These are phyloP conservation scores for Archaeoteleia sp. DNA, from an alignment of 2,888 invertebrate genomes.

Conservation along the genomic window DNA sequence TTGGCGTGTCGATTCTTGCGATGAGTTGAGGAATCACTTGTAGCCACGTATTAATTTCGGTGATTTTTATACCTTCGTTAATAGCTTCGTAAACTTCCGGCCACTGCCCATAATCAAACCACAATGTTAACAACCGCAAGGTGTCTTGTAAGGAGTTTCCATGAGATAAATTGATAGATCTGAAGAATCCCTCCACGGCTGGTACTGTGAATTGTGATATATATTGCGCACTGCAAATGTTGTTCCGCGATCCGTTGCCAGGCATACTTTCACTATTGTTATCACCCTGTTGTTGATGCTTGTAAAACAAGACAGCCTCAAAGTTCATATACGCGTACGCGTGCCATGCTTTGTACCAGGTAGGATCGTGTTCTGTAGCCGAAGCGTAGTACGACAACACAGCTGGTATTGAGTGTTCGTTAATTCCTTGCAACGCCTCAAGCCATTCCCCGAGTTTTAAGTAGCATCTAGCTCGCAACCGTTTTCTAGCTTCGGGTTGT, in stretches of 20 bases:
- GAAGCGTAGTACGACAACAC: constrained; percentile 86
- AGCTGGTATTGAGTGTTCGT: constrained; percentile 84
- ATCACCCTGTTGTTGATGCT: constrained; percentile 74
- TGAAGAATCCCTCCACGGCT: constrained; percentile 96
- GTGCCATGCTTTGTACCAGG: constrained; percentile 99
- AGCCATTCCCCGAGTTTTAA: constrained; percentile 97
- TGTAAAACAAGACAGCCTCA: constrained; percentile 88
- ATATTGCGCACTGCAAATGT: constrained; percentile 76
- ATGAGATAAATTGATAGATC: constrained; percentile 93
- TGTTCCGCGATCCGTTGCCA: constrained; percentile 55
- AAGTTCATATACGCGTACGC: constrained; percentile 99
- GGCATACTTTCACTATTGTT: constrained; percentile 42
- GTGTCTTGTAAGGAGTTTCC: constrained; percentile 98
- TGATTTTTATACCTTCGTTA: constrained; percentile 91
- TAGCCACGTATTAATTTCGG: constrained; percentile 98
- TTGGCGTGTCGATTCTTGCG: constrained; percentile 96
- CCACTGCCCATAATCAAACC: constrained; percentile 98
- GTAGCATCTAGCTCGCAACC: constrained; percentile 87
- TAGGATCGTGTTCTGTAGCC: constrained; percentile 89
- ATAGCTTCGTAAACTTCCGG: constrained; percentile 95
- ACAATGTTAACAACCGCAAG: constrained; percentile 92
- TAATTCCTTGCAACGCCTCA: constrained; percentile 89
- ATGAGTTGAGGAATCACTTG: constrained; percentile 99
- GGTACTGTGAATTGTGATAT: constrained; percentile 90
- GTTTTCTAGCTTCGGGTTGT: constrained; percentile 70